These are phyloP conservation scores for Chloroceryle inda DNA, from an alignment of 2,797 vertebrate species.

Conservation along the genomic window DNA sequence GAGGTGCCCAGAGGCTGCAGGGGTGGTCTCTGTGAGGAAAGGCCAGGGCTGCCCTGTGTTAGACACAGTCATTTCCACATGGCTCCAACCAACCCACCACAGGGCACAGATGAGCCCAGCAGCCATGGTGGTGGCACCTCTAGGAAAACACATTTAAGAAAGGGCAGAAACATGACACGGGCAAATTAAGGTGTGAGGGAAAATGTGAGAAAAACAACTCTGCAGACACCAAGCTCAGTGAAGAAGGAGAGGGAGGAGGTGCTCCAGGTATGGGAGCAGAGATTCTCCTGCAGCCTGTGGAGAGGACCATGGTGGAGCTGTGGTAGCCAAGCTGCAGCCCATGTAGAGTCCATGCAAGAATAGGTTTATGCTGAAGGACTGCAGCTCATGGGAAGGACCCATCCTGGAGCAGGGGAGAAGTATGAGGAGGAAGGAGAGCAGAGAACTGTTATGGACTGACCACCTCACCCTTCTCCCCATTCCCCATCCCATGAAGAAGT, in stretches of 20 bases:
- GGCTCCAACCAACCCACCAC: accelerated
- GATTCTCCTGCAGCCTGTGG: background rate
- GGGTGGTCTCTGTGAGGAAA: background rate
- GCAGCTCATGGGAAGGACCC: accelerated
- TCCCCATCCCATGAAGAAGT: background rate
- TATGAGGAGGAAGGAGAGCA: background rate
- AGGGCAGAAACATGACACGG: background rate
- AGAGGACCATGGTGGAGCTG: background rate
- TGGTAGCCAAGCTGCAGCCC: background rate
- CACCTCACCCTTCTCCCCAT: background rate
- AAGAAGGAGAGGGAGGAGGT: background rate
- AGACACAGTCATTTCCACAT: background rate
- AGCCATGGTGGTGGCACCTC: accelerated
- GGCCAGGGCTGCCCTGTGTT: accelerated
- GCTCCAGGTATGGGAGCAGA: accelerated
- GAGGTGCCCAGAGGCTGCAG: accelerated
- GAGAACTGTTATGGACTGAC: background rate
- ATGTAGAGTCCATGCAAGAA: background rate
- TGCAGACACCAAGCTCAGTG: background rate
- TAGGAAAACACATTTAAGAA: accelerated
- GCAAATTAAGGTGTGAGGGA: background rate
- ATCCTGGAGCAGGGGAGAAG: background rate
- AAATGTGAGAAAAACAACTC: background rate
- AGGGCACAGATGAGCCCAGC: accelerated
- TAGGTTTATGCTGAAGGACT: background rate